These are phyloP conservation scores for Chaetoderma sp. DNA, from an alignment of 2,888 invertebrate species.

Conservation along the genomic window DNA sequence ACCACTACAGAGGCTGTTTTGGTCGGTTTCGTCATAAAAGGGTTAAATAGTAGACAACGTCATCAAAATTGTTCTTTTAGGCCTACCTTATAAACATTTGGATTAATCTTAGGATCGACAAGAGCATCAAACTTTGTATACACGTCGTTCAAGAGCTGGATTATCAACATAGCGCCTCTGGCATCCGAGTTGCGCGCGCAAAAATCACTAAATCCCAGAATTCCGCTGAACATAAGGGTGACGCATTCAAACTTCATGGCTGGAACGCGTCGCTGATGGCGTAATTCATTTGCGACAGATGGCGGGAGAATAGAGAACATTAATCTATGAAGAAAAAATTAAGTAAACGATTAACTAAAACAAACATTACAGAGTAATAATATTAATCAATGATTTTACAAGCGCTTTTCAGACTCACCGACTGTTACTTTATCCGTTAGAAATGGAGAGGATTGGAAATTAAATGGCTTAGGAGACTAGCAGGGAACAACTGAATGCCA, in stretches of 20 bases:
- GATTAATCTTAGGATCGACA: conserved; percentile 91
- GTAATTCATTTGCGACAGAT: conserved; percentile 92
- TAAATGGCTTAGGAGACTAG: too few relatives aligned
- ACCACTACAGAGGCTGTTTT: too few relatives aligned
- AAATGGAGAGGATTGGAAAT: too few relatives aligned
- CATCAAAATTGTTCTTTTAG: too few relatives aligned
- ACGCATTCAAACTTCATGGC: conserved; percentile 90
- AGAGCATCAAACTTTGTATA: conserved; percentile 95
- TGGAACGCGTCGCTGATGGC: conserved; percentile 91
- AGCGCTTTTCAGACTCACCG: background rate
- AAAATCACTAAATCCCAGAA: conserved; percentile 90
- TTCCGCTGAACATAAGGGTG: conserved; percentile 92
- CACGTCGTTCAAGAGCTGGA: conserved; percentile 90
- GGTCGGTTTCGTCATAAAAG: too few relatives aligned
- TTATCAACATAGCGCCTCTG: conserved; percentile 95
- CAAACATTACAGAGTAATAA: background rate
- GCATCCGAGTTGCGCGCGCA: conserved; percentile 92
- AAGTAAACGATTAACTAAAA: too few relatives aligned
- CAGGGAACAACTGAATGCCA: too few relatives aligned
- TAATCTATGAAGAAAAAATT: conserved; percentile 75
- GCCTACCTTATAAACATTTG: conserved; percentile 92
- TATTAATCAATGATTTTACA: background rate
- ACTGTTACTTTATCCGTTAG: background rate
- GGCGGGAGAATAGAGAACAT: conserved; percentile 94
- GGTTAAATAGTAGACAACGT: too few relatives aligned